Evolutionary conservation across 2,888 invertebrate species (phyloP).

Genomic region (Merodon equestris): DNA sequence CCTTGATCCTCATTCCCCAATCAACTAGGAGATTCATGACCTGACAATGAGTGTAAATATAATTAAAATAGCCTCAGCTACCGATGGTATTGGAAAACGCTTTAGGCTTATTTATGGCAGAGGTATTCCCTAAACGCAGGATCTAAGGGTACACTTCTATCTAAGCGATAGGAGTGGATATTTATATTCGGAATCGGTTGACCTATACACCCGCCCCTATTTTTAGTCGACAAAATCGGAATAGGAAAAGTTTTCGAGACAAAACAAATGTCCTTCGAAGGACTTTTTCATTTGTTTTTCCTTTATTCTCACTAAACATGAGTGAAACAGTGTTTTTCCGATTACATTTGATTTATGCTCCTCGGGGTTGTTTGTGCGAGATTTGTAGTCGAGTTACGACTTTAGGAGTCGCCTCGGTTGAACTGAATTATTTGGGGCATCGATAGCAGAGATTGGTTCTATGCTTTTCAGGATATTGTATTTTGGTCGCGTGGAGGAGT

Average conservation of each 20-base stretch:
- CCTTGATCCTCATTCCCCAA: too few relatives aligned
- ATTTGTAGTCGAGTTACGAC: constrained; percentile 15
- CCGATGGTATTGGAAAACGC: constrained; percentile 6
- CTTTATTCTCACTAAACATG: constrained; percentile 52
- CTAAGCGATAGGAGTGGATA: constrained; percentile 7
- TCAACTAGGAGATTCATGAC: too few relatives aligned
- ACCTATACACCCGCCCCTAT: neutral
- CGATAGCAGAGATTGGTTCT: too few relatives aligned
- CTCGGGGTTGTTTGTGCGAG: constrained; percentile 19
- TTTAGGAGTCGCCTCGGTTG: too few relatives aligned
- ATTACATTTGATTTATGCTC: constrained; percentile 54
- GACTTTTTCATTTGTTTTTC: constrained; percentile 20
- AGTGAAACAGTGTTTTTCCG: constrained; percentile 40
- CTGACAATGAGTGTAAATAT: constrained; percentile 47
- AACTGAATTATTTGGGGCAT: too few relatives aligned
- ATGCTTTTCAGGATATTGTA: too few relatives aligned
- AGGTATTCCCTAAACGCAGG: constrained; percentile 9
- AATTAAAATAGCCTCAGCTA: constrained; percentile 30
- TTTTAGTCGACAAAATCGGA: too few relatives aligned
- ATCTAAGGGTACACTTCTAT: constrained; percentile 3
- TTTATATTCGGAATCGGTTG: constrained; percentile 16
- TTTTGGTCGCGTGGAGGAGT: too few relatives aligned
- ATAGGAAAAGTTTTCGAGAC: too few relatives aligned
- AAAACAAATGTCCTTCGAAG: constrained; percentile 36
- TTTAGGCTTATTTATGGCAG: constrained; percentile 33